Evolutionary conservation across 92 coral and sea anemone genomes (phyloP).

Genomic region (Epizoanthus stellaris): DNA sequence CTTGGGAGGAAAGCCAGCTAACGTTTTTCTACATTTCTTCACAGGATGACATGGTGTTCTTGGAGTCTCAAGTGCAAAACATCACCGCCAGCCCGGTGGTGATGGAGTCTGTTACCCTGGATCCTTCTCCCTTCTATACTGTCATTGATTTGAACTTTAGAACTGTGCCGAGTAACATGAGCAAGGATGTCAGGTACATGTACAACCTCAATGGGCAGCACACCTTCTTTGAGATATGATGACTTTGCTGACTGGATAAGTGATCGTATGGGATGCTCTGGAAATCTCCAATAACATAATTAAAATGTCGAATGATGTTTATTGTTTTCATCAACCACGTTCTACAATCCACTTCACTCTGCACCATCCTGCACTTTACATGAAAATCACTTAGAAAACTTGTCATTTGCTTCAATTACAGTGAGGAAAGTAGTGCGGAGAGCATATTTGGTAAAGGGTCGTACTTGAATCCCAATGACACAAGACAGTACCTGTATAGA

Average conservation of each 20-base stretch:
- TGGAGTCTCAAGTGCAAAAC: slow-evolving; percentile 99
- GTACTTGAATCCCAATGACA: slow-evolving; percentile 90
- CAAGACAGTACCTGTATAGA: slow-evolving; percentile 92
- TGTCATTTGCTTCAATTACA: slow-evolving; percentile 7
- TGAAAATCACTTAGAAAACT: no score
- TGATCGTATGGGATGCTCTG: no score
- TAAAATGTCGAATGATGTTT: no score
- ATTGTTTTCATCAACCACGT: no score
- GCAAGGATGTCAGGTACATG: slow-evolving; percentile 24
- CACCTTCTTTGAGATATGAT: no score
- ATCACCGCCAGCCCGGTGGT: slow-evolving; percentile 96
- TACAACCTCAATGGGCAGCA: neutral
- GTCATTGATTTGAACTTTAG: slow-evolving; percentile 84
- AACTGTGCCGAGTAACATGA: slow-evolving; percentile 14
- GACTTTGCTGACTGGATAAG: no score
- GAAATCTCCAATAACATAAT: no score
- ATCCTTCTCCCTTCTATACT: slow-evolving; percentile 80
- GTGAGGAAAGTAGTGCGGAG: slow-evolving; percentile 70
- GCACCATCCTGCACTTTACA: no score
- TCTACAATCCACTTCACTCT: no score
- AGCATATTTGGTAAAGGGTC: slow-evolving; percentile 84
- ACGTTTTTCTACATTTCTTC: neutral
- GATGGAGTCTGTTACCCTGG: slow-evolving; percentile 94
- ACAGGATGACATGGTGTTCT: slow-evolving; percentile 90
- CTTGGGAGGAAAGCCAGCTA: no score